A percentile compares a stretch with the other conserved stretches of the same genome.
phyloP scores from a whole-genome alignment of 2,797 vertebrate species.

The Neomorphus geoffroyi region DNA sequence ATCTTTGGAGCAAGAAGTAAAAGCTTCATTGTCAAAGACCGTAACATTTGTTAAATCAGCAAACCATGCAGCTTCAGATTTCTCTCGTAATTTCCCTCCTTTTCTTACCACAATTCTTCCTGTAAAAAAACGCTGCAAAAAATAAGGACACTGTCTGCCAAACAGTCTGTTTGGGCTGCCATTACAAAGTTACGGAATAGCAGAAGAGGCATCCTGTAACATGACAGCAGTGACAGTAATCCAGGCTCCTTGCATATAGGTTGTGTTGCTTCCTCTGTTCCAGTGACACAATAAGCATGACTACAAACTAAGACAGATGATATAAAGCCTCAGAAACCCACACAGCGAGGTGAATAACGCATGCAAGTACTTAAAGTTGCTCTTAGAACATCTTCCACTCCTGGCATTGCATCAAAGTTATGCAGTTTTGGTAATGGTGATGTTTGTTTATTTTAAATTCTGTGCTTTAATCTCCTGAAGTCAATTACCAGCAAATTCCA shows the following conservation, averaged over 20 bases:
- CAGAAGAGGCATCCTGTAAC: background rate
- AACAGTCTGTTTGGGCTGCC: background rate
- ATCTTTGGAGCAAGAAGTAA: slow-evolving; percentile 35
- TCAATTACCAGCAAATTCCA: slow-evolving; percentile 42
- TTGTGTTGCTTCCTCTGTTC: background rate
- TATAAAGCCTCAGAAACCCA: background rate
- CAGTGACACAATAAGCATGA: background rate
- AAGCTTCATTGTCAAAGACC: slow-evolving; percentile 24
- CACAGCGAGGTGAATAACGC: background rate
- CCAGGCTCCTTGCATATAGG: background rate
- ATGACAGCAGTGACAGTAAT: background rate
- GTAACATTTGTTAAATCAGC: background rate
- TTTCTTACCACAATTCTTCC: background rate
- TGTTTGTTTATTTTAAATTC: slow-evolving; percentile 48
- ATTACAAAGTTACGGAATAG: background rate
- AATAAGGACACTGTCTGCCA: background rate
- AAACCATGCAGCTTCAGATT: slow-evolving; percentile 20
- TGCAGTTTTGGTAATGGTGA: background rate
- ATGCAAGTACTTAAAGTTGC: background rate
- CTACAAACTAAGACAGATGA: background rate
- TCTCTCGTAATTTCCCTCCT: background rate
- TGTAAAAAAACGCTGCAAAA: background rate
- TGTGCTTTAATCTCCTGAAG: slow-evolving; percentile 2
- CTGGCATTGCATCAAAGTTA: slow-evolving; percentile 25
- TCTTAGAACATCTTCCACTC: background rate